phyloP scores from a whole-genome alignment of 1,140 invertebrate genomes.

The Bombus ignitus region DNA sequence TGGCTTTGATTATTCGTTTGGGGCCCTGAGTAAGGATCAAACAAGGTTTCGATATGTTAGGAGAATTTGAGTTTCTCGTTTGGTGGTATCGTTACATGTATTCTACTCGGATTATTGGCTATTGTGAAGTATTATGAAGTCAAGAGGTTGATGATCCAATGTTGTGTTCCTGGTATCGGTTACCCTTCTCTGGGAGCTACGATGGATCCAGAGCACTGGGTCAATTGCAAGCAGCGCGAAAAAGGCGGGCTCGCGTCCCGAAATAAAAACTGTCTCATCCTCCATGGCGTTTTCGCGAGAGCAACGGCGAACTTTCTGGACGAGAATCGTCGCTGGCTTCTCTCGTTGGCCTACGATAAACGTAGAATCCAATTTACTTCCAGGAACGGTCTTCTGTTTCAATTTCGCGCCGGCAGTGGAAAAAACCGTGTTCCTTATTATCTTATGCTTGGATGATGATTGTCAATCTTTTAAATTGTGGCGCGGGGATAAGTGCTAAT shows the following conservation, averaged over 20 bases:
- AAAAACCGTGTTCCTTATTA: not conserved
- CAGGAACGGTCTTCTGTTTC: constrained; percentile 3
- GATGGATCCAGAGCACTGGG: constrained; percentile 5
- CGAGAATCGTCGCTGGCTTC: not conserved
- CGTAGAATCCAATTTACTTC: not conserved
- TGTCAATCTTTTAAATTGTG: not conserved
- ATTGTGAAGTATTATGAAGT: too few relatives aligned
- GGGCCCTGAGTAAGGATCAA: not conserved
- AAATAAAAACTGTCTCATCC: not conserved
- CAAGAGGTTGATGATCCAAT: not conserved
- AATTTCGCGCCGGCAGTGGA: not conserved
- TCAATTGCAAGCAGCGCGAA: not conserved
- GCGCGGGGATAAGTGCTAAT: not conserved
- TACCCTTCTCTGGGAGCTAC: too few relatives aligned
- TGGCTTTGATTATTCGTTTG: not conserved
- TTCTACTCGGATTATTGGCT: too few relatives aligned
- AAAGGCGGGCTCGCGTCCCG: not conserved
- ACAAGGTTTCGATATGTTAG: not conserved
- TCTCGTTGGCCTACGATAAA: not conserved
- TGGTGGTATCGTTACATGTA: too few relatives aligned
- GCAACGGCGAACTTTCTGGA: not conserved
- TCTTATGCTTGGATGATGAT: not conserved
- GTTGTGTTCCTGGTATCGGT: constrained; percentile 4
- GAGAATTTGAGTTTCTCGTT: too few relatives aligned
- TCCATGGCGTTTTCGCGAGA: not conserved